Percentiles rank a stretch among this genome's conserved stretches.
Evolutionary conservation across 2,113 vertebrate genomes (phyloP).

Genomic region (Rhinogobius similis): DNA sequence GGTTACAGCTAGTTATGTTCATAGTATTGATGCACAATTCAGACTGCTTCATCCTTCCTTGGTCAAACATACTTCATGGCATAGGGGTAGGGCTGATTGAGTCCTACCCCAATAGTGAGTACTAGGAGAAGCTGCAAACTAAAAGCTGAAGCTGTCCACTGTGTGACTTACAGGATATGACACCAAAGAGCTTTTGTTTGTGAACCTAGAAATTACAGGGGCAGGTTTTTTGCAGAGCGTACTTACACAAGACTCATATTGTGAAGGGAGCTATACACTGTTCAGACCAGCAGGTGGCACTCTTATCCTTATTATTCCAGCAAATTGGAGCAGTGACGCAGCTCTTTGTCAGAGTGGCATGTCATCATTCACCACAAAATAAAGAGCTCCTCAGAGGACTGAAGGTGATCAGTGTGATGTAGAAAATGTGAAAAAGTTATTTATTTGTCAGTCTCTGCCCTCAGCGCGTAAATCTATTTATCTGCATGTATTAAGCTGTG

Average conservation of each 20-base stretch:
- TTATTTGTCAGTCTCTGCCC: neutral
- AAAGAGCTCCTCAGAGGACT: neutral
- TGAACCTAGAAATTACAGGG: too few species aligned
- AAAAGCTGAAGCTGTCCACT: neutral
- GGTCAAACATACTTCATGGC: neutral
- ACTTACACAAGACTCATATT: constrained; percentile 31
- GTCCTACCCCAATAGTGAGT: neutral
- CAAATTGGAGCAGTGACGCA: constrained; percentile 12
- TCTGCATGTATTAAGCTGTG: neutral
- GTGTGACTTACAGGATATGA: neutral
- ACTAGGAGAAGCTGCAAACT: neutral
- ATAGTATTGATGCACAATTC: neutral
- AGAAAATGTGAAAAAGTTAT: neutral
- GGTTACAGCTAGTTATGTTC: neutral
- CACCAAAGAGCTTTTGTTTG: too few species aligned
- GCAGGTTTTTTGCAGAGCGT: constrained; percentile 25
- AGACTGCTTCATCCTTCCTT: neutral
- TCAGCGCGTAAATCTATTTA: neutral
- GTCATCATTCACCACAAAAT: neutral
- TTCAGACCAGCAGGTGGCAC: constrained; percentile 76
- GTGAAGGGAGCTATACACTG: constrained; percentile 25
- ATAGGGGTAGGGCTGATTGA: too few species aligned
- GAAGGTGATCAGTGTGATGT: neutral
- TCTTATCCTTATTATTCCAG: constrained; percentile 38
- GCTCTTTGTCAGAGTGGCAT: neutral